Conservation (phyloP, 2,888 invertebrate genomes). For the Ferrisia virgata region DNA sequence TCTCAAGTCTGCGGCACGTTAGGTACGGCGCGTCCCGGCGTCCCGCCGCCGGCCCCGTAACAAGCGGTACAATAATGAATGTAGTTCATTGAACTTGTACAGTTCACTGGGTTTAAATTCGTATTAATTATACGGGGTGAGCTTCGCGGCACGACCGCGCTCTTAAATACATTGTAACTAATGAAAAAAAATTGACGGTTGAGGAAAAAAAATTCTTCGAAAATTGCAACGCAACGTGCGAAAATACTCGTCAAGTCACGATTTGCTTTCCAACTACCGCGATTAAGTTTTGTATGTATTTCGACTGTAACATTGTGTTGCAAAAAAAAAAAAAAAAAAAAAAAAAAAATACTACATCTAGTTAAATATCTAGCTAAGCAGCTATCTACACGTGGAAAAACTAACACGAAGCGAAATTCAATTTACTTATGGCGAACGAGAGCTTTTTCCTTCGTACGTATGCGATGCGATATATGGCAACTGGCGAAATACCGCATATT, state of each 20-base stretch:
- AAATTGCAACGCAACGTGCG: conserved; percentile 13
- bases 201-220: conserved; percentile 14
- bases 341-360: too few relatives aligned
- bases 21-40: too few relatives aligned
- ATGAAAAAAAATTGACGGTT: background rate
- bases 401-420: background rate
- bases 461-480: too few relatives aligned
- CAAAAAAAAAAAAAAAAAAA: too few relatives aligned
- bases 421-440: background rate
- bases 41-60: too few relatives aligned
- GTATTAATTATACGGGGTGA: conserved; percentile 31
- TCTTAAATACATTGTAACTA: background rate
- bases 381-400: background rate
- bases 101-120: conserved; percentile 33
- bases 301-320: too few relatives aligned
- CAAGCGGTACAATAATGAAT: conserved; percentile 31
- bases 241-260: conserved; percentile 5
- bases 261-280: background rate
- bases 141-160: conserved; percentile 15
- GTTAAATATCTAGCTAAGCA: too few relatives aligned
- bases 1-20: background rate
- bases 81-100: conserved; percentile 24
- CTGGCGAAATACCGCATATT: background rate
- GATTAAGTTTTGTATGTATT: too few relatives aligned
- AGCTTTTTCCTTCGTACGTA: background rate